A percentile compares a stretch with the other conserved stretches of the same genome.
phyloP scores from a whole-genome alignment of 2,888 invertebrate species.

The Acholoe squamosa region DNA sequence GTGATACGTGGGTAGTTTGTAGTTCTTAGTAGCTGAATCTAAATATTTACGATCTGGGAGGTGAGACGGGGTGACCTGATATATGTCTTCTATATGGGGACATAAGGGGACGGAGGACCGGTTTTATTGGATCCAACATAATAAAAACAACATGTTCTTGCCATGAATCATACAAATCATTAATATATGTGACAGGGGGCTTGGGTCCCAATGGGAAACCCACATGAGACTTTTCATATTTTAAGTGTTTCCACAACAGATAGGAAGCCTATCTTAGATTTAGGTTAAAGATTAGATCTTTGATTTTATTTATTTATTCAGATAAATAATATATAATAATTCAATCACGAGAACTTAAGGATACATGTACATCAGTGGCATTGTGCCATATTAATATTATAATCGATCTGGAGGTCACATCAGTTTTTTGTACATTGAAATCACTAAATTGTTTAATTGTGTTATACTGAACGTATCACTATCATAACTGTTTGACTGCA shows the following conservation, averaged over 20 bases:
- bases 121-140: not conserved
- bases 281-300: conserved; percentile 46
- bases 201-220: not conserved
- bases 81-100: not conserved
- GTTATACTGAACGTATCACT: not conserved
- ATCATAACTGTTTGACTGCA: not conserved
- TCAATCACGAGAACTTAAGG: conserved; percentile 9
- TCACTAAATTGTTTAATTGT: not conserved
- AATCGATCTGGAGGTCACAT: not conserved
- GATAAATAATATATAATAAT: conserved; percentile 32
- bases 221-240: not conserved
- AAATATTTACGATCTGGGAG: not conserved
- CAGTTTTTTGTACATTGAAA: not conserved
- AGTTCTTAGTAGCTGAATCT: not conserved
- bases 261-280: not conserved
- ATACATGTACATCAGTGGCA: conserved; percentile 29
- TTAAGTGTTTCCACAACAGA: no score
- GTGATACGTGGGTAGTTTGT: no score
- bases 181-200: not conserved
- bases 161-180: not conserved
- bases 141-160: not conserved
- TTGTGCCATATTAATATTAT: conserved; percentile 19
- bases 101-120: not conserved
- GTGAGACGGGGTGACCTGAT: not conserved
- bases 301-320: not conserved